Evolutionary conservation across 2,797 vertebrate genomes (phyloP).

Genomic region (Astyanax mexicanus): DNA sequence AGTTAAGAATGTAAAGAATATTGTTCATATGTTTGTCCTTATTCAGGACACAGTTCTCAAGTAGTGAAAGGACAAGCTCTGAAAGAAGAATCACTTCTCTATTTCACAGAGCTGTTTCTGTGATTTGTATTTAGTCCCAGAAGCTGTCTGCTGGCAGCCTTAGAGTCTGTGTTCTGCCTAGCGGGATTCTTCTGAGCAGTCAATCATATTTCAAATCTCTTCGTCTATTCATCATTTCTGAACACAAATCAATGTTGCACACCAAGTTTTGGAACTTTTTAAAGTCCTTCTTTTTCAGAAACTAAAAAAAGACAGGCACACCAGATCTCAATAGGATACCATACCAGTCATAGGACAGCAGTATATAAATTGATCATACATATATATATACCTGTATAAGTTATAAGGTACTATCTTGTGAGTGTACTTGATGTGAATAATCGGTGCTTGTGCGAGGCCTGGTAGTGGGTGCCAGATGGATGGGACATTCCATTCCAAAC

Average conservation of each 20-base stretch:
- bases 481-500: too few relatives aligned
- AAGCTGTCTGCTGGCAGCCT: constrained; percentile 50
- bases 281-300: not conserved
- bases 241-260: not conserved
- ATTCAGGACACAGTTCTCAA: not conserved
- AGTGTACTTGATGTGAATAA: too few relatives aligned
- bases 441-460: too few relatives aligned
- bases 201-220: constrained; percentile 29
- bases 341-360: too few relatives aligned
- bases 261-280: not conserved
- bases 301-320: constrained; percentile 7
- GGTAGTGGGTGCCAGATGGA: too few relatives aligned
- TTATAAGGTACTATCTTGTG: too few relatives aligned
- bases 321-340: not conserved
- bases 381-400: too few relatives aligned
- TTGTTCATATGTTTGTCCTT: too few relatives aligned
- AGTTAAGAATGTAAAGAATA: too few relatives aligned
- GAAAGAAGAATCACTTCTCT: not conserved
- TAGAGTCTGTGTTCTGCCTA: constrained; percentile 13
- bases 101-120: constrained; percentile 24
- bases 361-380: too few relatives aligned
- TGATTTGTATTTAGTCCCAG: constrained; percentile 33
- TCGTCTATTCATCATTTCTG: not conserved
- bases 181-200: constrained; percentile 20
- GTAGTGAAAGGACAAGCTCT: not conserved